Base-by-base conservation (phyloP, 2,797 vertebrate genomes). In the Clarias platycephalus region DNA sequence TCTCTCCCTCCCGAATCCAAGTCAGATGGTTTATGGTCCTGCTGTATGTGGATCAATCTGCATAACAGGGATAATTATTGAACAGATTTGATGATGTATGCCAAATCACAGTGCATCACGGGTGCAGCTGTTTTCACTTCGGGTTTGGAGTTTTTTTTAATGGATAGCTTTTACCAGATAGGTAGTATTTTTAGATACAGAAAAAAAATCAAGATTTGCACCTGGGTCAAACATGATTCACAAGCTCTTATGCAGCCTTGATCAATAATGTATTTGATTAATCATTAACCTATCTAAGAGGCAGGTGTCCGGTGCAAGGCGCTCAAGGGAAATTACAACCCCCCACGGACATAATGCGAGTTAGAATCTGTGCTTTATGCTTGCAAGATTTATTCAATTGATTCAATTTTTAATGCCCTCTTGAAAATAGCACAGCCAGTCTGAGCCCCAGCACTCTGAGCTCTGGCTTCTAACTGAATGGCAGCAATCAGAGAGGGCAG, bases 351-450 rank as follows among this genome's bases (percentile, higher is more conserved):
- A 75, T 62, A 70, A 83, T 72, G 44, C 8, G 58, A 66, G 83
- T 31, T 57, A 22, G 75, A 87, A 74, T 79, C 67, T 34, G 71
- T 53, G 49, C 37, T 85, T 87, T 83, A 83, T 71, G 79, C 74
- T 83, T 85, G 84, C 55, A 80, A 88, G 82, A 88, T 87, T 84
- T 84, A 88, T 88, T 88, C 86, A 84, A 82, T 84, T 82, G 86
- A 87, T 88, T 84, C 72, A 78, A 88, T 74, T 88, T 88, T 85
- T 86, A 87, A 87, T 85, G 66, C 60, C 57, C 53, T 26, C 63
- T 85, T 74, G n/a, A 75, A 87, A 88, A 88, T 87, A 87, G 86
- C 88, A 34, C 40, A 18, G 66, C 67, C 68, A 15, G 72, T 49
- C 66, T 81, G 68, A 78, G 81, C 57, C 76, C 1, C 57, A 44